Evolutionary conservation across 2,888 invertebrate genomes (phyloP).

Genomic region (Latrodectus hesperus): DNA sequence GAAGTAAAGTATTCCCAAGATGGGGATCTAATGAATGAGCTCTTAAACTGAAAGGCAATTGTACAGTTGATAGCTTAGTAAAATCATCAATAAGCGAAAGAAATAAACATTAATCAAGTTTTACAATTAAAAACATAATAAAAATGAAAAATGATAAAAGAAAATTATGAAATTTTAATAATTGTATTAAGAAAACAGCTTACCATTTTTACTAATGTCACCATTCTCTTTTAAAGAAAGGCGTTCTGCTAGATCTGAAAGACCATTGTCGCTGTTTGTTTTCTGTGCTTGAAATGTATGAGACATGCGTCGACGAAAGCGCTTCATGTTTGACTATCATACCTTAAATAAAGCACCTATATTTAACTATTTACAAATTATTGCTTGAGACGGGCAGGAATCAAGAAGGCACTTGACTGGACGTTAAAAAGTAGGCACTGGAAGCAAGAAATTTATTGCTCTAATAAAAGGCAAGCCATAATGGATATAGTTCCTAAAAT

Average conservation of each 20-base stretch:
- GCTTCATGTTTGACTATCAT: conserved; percentile 50
- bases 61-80: too few species aligned
- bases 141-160: background rate
- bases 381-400: conserved; percentile 41
- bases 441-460: too few species aligned
- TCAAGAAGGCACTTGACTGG: conserved; percentile 53
- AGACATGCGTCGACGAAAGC: conserved; percentile 63
- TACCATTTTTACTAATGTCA: conserved; percentile 72
- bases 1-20: too few species aligned
- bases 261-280: conserved; percentile 60
- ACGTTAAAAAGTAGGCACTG: background rate
- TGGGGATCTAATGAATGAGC: too few species aligned
- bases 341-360: background rate
- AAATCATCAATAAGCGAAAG: too few species aligned
- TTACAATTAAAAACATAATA: too few species aligned
- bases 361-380: background rate
- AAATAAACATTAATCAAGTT: too few species aligned
- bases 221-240: conserved; percentile 72
- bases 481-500: too few species aligned
- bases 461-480: too few species aligned
- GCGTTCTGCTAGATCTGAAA: conserved; percentile 61
- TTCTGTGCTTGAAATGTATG: conserved; percentile 56
- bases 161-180: background rate
- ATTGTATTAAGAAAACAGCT: conserved; percentile 12
- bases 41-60: too few species aligned